Evolutionary conservation across 2,113 vertebrate species (phyloP).

Genomic region (Garra rufa): DNA sequence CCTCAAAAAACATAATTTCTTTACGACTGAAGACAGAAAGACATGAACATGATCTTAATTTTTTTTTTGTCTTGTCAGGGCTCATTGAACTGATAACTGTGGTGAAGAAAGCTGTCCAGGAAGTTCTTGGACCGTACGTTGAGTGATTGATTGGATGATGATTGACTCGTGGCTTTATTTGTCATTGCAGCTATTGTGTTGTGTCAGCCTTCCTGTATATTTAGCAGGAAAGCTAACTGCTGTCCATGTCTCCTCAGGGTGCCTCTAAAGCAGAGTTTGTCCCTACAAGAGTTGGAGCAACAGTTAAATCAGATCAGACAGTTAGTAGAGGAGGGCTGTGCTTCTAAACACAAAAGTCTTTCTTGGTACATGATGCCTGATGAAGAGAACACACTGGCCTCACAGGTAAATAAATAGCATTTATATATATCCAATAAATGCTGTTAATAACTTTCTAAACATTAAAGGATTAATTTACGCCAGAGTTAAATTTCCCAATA

Average conservation of each 20-base stretch:
- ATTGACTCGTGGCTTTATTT: background rate
- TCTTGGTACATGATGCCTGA: conserved; percentile 93
- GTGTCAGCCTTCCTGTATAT: background rate
- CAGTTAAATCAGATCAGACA: conserved; percentile 87
- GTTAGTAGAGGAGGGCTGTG: conserved; percentile 78
- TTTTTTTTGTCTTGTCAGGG: conserved; percentile 72
- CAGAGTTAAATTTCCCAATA: too few species aligned
- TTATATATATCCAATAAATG: background rate
- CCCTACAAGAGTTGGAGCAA: conserved; percentile 91
- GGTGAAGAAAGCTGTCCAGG: conserved; percentile 91
- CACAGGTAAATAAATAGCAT: conserved; percentile 79
- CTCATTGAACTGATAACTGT: conserved; percentile 88
- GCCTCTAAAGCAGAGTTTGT: conserved; percentile 91
- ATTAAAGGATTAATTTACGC: too few species aligned
- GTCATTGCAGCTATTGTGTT: background rate
- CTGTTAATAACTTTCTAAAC: background rate
- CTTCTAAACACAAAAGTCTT: conserved; percentile 70
- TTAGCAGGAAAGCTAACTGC: background rate
- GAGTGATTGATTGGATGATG: conserved; percentile 9
- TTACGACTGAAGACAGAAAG: too few species aligned
- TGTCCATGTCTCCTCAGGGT: conserved; percentile 73
- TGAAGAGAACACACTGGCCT: conserved; percentile 88
- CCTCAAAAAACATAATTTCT: too few species aligned
- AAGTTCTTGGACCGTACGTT: conserved; percentile 86
- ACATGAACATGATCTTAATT: too few species aligned